phyloP scores from a whole-genome alignment of 2,888 invertebrate species.

The Caenorhabditis japonica region DNA sequence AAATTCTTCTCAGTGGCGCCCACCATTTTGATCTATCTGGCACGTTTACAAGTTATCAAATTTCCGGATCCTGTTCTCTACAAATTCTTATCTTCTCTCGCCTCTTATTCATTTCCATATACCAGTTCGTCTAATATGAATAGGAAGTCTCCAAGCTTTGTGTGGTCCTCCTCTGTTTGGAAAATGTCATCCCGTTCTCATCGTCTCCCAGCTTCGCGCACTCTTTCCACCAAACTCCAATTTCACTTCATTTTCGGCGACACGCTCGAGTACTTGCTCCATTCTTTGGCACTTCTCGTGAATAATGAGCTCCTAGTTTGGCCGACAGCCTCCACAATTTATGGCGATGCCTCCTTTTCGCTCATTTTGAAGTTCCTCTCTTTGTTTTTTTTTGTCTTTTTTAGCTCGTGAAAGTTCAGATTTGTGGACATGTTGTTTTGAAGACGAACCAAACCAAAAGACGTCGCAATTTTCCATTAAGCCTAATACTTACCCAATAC shows the following conservation, averaged over 20 bases:
- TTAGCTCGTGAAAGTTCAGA: not conserved
- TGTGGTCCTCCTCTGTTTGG: not conserved
- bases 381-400: not conserved
- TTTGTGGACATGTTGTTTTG: not conserved
- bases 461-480: constrained; percentile 23
- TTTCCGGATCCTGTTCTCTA: too few species aligned
- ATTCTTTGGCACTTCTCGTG: constrained; percentile 20
- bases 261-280: constrained; percentile 24
- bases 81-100: not conserved
- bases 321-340: constrained; percentile 36
- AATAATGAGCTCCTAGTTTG: constrained; percentile 51
- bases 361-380: not conserved
- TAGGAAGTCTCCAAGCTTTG: constrained; percentile 28
- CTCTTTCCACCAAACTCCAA: constrained; percentile 14
- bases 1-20: too few species aligned
- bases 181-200: not conserved
- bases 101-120: not conserved
- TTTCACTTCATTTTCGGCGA: constrained; percentile 44
- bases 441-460: too few species aligned
- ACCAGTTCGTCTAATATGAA: constrained; percentile 35
- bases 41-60: too few species aligned
- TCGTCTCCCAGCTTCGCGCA: constrained; percentile 2
- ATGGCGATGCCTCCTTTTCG: constrained; percentile 15
- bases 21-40: constrained; percentile 8
- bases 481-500: constrained; percentile 34